Conservation (phyloP, 2,797 vertebrate species). For the Poecilia wingei region DNA sequence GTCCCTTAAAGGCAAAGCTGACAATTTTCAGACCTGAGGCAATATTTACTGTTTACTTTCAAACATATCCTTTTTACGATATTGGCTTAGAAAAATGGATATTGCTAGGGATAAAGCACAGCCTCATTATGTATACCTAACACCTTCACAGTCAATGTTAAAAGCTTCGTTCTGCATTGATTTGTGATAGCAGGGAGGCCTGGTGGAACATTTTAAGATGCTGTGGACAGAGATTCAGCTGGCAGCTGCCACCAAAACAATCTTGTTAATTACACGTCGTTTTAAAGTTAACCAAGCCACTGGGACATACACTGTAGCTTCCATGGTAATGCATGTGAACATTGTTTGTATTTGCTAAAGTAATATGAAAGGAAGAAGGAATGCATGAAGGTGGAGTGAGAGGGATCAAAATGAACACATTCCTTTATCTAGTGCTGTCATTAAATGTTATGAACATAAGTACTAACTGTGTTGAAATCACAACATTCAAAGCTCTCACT, state of each 20-base stretch:
- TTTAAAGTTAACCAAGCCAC: not conserved
- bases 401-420: constrained; percentile 30
- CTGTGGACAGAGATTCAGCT: not conserved
- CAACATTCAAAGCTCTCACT: not conserved
- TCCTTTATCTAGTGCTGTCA: constrained; percentile 25
- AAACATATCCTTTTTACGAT: not conserved
- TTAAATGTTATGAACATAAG: constrained; percentile 25
- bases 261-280: not conserved
- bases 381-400: constrained; percentile 24
- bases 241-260: not conserved
- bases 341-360: constrained; percentile 27
- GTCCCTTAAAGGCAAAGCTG: not conserved
- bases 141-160: not conserved
- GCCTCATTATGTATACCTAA: not conserved
- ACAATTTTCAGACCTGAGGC: not conserved
- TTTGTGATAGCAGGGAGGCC: not conserved
- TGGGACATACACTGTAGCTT: not conserved
- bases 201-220: not conserved
- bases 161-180: constrained; percentile 8
- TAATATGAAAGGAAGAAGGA: constrained; percentile 22
- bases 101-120: not conserved
- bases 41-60: not conserved
- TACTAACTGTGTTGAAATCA: constrained; percentile 9
- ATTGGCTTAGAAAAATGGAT: not conserved
- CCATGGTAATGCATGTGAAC: constrained; percentile 7